These are phyloP conservation scores for Meloidogyne chitwoodi DNA, from an alignment of 1,140 invertebrate species.

Conservation along the genomic window DNA sequence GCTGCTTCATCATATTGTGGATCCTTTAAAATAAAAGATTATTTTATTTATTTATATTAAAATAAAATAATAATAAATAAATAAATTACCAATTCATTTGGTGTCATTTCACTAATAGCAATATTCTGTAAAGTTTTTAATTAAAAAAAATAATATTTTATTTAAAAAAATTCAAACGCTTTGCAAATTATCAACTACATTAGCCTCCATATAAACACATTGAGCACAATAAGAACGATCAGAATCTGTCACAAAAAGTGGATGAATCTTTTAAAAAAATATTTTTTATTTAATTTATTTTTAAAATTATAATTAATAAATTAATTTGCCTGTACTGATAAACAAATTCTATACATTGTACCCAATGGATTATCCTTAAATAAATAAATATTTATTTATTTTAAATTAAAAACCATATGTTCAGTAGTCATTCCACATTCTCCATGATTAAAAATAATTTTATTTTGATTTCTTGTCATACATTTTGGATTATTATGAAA, in stretches of 20 bases:
- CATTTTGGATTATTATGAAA: constrained; percentile 51
- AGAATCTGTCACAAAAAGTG: constrained; percentile 55
- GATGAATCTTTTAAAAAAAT: constrained; percentile 41
- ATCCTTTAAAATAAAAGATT: constrained; percentile 31
- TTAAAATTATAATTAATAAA: constrained; percentile 5
- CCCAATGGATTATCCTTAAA: constrained; percentile 51
- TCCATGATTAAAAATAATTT: constrained; percentile 49
- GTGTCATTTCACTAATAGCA: constrained; percentile 36
- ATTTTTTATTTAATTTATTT: constrained; percentile 46
- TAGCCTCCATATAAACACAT: constrained; percentile 59
- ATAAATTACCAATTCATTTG: constrained; percentile 5
- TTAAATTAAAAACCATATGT: constrained; percentile 42
- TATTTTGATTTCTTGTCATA: constrained; percentile 49
- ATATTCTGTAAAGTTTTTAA: constrained; percentile 1
- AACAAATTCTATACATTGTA: constrained; percentile 53
- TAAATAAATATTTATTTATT: background rate
- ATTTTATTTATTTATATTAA: background rate
- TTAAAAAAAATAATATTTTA: background rate
- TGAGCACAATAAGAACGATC: constrained; percentile 58
- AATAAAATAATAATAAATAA: background rate
- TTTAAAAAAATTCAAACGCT: background rate
- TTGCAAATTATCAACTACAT: constrained; percentile 55
- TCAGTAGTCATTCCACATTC: constrained; percentile 58
- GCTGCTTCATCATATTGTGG: constrained; percentile 56
- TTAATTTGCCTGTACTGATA: constrained; percentile 7